These are phyloP conservation scores for Notarius quadriscutis DNA, from an alignment of 2,113 vertebrate genomes.

Conservation along the genomic window DNA sequence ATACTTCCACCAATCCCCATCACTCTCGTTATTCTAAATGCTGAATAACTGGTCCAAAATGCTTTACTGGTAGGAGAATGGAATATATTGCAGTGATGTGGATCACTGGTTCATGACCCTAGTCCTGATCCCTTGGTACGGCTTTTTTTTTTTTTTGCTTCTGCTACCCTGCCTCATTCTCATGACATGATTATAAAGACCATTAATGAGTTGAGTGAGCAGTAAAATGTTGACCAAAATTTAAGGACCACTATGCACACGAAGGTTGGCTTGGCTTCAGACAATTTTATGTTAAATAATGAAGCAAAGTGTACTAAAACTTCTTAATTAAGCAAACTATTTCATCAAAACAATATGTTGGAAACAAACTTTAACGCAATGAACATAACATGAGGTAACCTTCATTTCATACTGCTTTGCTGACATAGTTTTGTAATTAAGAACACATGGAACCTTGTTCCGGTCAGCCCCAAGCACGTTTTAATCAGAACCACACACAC, in stretches of 20 bases:
- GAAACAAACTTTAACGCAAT: background rate
- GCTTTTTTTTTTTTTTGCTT: background rate
- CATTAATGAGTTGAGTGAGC: background rate
- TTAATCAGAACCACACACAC: conserved; percentile 8
- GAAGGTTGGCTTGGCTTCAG: background rate
- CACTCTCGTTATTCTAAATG: conserved; percentile 8
- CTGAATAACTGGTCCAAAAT: background rate
- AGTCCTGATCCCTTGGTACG: background rate
- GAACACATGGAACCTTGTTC: conserved; percentile 21
- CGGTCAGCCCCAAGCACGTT: conserved; percentile 11
- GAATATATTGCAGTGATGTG: background rate
- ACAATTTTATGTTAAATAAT: background rate
- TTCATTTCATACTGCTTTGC: background rate
- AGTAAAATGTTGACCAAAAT: background rate
- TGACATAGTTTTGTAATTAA: background rate
- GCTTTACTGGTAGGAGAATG: background rate
- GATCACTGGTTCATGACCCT: background rate
- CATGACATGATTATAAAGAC: background rate
- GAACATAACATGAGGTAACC: background rate
- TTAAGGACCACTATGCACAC: background rate
- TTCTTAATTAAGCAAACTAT: background rate
- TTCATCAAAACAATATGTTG: background rate
- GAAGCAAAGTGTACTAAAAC: background rate
- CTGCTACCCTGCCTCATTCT: background rate
- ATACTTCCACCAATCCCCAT: conserved; percentile 10